These are phyloP conservation scores for Ameiurus melas DNA, from an alignment of 2,113 vertebrate genomes.

Conservation along the genomic window DNA sequence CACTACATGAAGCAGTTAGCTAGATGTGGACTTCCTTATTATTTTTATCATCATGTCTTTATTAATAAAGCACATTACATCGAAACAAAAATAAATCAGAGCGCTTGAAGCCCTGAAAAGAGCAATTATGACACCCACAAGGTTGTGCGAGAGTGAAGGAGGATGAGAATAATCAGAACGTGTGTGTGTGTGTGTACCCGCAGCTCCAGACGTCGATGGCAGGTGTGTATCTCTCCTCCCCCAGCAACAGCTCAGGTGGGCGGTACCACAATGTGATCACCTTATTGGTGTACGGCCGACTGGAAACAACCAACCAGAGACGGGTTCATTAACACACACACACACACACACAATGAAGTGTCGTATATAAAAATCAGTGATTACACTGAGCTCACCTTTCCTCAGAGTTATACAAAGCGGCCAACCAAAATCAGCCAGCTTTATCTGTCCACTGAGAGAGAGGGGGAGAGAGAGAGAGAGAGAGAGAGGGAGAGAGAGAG, in stretches of 20 bases:
- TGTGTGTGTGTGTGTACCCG: conserved; percentile 79
- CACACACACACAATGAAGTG: neutral
- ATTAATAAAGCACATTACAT: neutral
- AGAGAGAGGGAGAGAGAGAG: no score
- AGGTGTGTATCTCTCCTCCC: conserved; percentile 95
- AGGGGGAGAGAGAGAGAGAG: neutral
- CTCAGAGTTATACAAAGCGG: conserved; percentile 56
- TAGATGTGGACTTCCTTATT: neutral
- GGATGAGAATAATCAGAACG: neutral
- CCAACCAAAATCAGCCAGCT: conserved; percentile 50
- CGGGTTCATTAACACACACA: neutral
- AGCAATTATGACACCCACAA: neutral
- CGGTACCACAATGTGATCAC: conserved; percentile 99
- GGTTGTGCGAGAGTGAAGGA: neutral
- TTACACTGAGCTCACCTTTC: conserved; percentile 18
- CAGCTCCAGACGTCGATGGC: conserved; percentile 99
- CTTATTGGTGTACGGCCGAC: conserved; percentile 98
- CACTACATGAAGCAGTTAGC: neutral
- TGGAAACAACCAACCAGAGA: conserved; percentile 58
- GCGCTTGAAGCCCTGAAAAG: neutral
- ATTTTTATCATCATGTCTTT: neutral
- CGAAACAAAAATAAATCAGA: neutral
- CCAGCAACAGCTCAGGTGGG: conserved; percentile 92
- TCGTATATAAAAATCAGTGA: neutral
- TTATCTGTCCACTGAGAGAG: neutral